These are phyloP conservation scores for Strix aluco DNA, from an alignment of 2,113 vertebrate genomes.

Conservation along the genomic window DNA sequence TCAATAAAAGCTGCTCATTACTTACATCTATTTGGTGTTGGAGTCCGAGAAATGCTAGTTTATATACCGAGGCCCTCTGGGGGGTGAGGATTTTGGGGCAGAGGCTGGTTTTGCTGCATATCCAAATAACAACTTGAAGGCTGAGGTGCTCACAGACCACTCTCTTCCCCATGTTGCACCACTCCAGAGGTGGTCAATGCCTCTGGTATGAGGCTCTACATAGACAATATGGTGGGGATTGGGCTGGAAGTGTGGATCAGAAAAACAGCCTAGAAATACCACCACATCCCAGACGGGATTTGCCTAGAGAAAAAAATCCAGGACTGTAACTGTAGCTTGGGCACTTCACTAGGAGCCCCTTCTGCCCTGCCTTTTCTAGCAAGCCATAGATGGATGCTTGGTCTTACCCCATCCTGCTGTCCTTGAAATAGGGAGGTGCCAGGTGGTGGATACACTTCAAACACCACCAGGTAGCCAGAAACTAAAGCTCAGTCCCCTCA, in stretches of 20 bases:
- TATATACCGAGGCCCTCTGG: not conserved
- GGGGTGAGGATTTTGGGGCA: not conserved
- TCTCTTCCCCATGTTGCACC: not conserved
- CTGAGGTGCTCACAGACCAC: not conserved
- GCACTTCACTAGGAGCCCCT: not conserved
- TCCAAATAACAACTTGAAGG: not conserved
- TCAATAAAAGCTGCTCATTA: not conserved
- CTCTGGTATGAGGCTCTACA: not conserved
- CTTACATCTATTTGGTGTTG: not conserved
- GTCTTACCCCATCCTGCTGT: not conserved
- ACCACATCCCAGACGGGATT: accelerated
- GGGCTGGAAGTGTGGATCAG: not conserved
- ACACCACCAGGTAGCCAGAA: not conserved
- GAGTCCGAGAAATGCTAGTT: not conserved
- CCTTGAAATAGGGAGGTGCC: not conserved
- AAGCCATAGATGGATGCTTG: not conserved
- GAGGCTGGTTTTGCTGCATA: not conserved
- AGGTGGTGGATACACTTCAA: not conserved
- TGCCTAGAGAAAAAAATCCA: not conserved
- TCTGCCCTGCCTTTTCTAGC: not conserved
- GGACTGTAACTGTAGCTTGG: not conserved
- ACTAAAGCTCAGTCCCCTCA: not conserved
- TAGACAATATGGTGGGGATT: not conserved
- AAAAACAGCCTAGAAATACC: not conserved
- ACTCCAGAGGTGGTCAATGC: not conserved